Evolutionary conservation across 2,113 vertebrate species (phyloP), one percentile per base, ranked within the genome.

Genomic region (Hyla sarda): DNA sequence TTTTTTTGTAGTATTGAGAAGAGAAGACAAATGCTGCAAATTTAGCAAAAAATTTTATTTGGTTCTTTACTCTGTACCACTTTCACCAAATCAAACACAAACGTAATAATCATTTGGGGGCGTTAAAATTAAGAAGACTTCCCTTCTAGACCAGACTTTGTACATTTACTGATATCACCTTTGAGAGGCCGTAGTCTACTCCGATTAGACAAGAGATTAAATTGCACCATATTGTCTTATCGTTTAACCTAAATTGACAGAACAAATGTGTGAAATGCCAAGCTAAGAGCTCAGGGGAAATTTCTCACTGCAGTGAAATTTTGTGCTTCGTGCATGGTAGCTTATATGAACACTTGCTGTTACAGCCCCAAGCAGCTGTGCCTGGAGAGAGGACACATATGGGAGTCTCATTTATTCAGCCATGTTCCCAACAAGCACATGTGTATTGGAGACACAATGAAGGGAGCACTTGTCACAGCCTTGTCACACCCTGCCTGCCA

Each of bases 211-310:
- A 71, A 50, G 30, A 85, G 84, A 85, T 41, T 32, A 67, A 62
- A 79, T 72, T 72, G 62, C 6, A 72, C 56, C 47, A 50, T 32
- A 45, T 80, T 34, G 37, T 86, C 84, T 80, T 32, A 86, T 58
- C 76, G 56, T 86, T 86, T 80, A 86, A 80, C 84, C 72, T 58
- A 86, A 79, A 80, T 58, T 80, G 65, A 80, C 65, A 80, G 84
- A 86, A 86, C 75, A 86, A 86, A 86, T 86, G 62, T 72, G 76
- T 32, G 30, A 80, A 14, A 72, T 80, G 30, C 62, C 62, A 86
- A 72, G 32, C 60, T 45, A 23, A 21, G 48, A 72, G 50, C 84
- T 86, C 84, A 47, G 75, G 84, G 84, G 84, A 86, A 79, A 86
- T 86, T 58, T 84, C 52, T 37, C 54, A 60, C 54, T 25, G 17